These are phyloP conservation scores for Campaea margaritaria DNA, from an alignment of 2,888 invertebrate genomes.

Conservation along the genomic window DNA sequence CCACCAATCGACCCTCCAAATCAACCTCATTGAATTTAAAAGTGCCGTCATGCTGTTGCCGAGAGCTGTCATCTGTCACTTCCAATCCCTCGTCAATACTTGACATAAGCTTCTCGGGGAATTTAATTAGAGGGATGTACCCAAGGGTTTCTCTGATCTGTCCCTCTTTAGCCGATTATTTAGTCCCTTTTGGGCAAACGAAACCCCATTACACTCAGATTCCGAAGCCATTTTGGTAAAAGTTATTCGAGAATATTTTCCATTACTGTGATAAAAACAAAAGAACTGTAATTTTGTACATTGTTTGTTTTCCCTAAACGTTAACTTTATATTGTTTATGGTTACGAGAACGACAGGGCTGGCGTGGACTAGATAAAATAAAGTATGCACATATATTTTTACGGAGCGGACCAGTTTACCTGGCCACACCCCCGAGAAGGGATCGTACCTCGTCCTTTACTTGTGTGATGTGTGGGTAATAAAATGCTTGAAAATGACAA, in stretches of 20 bases:
- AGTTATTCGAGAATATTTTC: too few species aligned
- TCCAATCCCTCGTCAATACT: conserved; percentile 23
- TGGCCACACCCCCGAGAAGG: conserved; percentile 37
- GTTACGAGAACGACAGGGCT: neutral
- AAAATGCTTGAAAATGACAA: too few species aligned
- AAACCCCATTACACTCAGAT: neutral
- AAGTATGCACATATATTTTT: conserved; percentile 40
- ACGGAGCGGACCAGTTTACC: conserved; percentile 38
- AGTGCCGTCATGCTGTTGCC: neutral
- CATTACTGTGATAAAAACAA: too few species aligned
- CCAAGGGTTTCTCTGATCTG: conserved; percentile 6
- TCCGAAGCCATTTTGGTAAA: neutral
- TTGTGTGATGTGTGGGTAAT: too few species aligned
- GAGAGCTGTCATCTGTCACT: conserved; percentile 9
- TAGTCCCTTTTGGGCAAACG: neutral
- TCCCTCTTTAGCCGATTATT: conserved; percentile 4
- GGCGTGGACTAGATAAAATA: conserved; percentile 19
- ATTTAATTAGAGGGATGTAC: conserved; percentile 32
- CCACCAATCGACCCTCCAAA: neutral
- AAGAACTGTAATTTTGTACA: too few species aligned
- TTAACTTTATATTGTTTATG: conserved; percentile 5
- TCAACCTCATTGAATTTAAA: neutral
- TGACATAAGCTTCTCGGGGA: conserved; percentile 28
- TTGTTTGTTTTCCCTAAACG: too few species aligned
- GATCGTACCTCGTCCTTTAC: conserved; percentile 20